Percentiles rank a stretch among this genome's conserved stretches.
phyloP scores from a whole-genome alignment of 2,113 vertebrate species.

The Cryptotis parvus region DNA sequence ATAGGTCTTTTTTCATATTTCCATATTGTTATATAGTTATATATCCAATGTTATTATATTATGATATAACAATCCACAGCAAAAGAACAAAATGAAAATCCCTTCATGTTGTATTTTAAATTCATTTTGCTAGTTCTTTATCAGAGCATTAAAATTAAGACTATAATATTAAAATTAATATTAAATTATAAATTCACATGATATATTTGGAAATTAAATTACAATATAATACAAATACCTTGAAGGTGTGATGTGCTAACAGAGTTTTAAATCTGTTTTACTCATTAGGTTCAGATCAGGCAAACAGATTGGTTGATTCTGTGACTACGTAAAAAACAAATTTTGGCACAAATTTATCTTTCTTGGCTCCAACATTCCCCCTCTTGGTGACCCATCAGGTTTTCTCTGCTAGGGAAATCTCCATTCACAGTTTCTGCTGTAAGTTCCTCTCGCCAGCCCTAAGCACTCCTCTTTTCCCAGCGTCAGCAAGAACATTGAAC shows the following conservation, averaged over 20 bases:
- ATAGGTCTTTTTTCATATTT: too few species aligned
- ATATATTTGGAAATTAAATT: constrained; percentile 85
- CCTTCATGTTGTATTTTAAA: constrained; percentile 85
- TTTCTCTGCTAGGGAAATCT: not conserved
- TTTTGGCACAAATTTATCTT: not conserved
- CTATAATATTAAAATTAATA: too few species aligned
- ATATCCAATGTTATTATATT: too few species aligned
- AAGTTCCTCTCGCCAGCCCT: not conserved
- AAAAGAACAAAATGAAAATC: constrained; percentile 83
- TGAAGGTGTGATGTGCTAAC: constrained; percentile 86
- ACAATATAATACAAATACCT: constrained; percentile 85
- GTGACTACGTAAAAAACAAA: constrained; percentile 43
- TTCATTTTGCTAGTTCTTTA: constrained; percentile 82
- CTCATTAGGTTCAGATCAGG: constrained; percentile 53
- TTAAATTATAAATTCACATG: constrained; percentile 87
- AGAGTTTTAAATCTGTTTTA: constrained; percentile 69
- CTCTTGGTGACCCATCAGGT: not conserved
- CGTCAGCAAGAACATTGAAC: not conserved
- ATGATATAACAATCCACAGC: constrained; percentile 87
- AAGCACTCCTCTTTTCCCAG: not conserved
- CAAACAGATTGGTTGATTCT: constrained; percentile 53
- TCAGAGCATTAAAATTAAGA: constrained; percentile 85
- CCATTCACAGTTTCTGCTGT: not conserved
- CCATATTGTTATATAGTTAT: too few species aligned
- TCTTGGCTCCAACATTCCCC: not conserved